Base-by-base conservation (phyloP, 2,113 vertebrate species). In the Haemorhous mexicanus region DNA sequence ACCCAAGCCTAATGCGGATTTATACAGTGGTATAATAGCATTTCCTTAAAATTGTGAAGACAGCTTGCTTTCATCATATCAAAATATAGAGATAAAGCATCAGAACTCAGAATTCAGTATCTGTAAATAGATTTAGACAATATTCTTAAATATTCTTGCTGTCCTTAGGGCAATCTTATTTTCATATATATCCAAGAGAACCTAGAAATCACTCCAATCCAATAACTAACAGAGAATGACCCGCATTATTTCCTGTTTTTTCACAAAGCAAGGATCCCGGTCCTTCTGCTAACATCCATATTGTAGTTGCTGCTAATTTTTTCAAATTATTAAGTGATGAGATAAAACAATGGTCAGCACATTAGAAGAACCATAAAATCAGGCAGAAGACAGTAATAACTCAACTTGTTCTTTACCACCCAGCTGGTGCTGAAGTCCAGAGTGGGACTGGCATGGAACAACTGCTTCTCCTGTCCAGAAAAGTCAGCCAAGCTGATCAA, bases 21-120 rank as follows among this genome's bases (percentile, higher is more conserved):
- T 95, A 90, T 92, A 80, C n/a, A 50, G 63, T 9, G 3, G 11
- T 86, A 69, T 80, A 85, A 87, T 72, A 76, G 43, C 14, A 61
- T 96, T 94, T 93, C 79, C 82, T 94, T 66, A 66, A 66, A 96
- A 89, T 39, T 69, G 26, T 87, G 77, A 67, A 69, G 82, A 59
- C 33, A 86, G 63, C 33, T 95, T 89, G 27, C 84, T 87, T 94
- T 85, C 75, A 66, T 81, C 23, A 43, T 47, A 82, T 14, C 68
- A 84, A 94, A 87, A 84, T 82, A 87, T 3, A 73, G 37, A 92
- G 32, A 93, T 78, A 87, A 93, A 91, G 28, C 39, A 87, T 56
- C 64, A 89, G 69, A 62, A 84, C 61, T 82, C 75, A n/a, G 44
- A 95, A 91, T 82, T 91, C 62, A 79, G 74, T 75, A 87, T 67